These are phyloP conservation scores for Reticulitermes lucifugus DNA, from an alignment of 2,888 invertebrate genomes.

Conservation along the genomic window DNA sequence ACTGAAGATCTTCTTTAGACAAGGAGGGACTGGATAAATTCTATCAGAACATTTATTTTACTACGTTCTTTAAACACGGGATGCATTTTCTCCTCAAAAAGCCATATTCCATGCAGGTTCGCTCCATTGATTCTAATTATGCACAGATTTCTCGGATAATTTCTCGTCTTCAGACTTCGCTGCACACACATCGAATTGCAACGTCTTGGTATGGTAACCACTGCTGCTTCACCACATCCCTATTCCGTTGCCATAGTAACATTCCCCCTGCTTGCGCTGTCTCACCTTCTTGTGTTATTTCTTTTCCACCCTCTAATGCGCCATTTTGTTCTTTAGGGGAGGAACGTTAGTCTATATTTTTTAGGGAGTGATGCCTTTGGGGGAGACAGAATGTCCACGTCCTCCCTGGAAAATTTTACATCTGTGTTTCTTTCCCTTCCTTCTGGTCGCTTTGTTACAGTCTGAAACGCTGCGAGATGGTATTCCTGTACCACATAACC, in stretches of 20 bases:
- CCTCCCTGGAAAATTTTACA: conserved; percentile 15
- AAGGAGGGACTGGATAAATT: too few relatives aligned
- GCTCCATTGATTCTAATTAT: conserved; percentile 48
- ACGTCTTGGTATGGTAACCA: conserved; percentile 28
- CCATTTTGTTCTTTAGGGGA: conserved; percentile 43
- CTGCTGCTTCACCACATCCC: conserved; percentile 38
- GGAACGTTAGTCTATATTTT: conserved; percentile 28
- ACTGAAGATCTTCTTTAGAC: too few relatives aligned
- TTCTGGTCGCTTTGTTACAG: neutral
- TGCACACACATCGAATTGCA: neutral
- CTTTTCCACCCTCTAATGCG: conserved; percentile 31
- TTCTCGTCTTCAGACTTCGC: conserved; percentile 12
- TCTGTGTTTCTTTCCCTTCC: conserved; percentile 5
- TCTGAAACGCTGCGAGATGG: neutral
- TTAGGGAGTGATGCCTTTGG: neutral
- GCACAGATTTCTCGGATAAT: conserved; percentile 47
- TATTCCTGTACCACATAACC: too few relatives aligned
- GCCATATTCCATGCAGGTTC: conserved; percentile 24
- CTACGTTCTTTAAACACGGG: too few relatives aligned
- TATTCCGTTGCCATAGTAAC: conserved; percentile 19
- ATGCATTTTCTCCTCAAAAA: neutral
- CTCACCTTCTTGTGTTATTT: conserved; percentile 34
- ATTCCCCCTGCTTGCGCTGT: neutral
- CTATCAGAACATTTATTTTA: too few relatives aligned
- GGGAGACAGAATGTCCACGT: conserved; percentile 17